Base-by-base conservation (phyloP, 2,113 vertebrate genomes). In the Butorides virescens region DNA sequence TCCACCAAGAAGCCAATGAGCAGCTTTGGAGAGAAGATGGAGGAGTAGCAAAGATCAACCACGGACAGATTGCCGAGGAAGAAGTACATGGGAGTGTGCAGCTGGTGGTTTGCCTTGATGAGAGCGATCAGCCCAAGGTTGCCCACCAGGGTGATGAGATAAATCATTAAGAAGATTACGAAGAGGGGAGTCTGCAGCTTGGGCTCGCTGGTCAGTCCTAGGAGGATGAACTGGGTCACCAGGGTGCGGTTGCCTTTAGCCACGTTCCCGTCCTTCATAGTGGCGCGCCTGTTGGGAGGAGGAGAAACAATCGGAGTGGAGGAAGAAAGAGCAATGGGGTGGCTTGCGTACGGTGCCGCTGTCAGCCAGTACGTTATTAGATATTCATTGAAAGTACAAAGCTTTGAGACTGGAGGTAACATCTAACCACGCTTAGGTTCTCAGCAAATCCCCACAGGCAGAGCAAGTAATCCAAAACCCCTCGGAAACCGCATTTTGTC, bases 21-120 rank as follows among this genome's bases (percentile, higher is more conserved):
- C 86, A 97, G 97, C 84, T 93, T 95, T 30, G 97, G 97, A 8
- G 95, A 85, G 34, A 97, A 97, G 88, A 97, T 67, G 2, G 95
- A 97, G 29, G 97, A 97, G 66, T 97, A 98, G 66, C 96, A 97
- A 76, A 98, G 75, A 22, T 98, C 96, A 1, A 97, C 83, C 9
- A 97, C 63, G 8, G 97, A 97, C 12, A 97, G 92, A 17, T 97
- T 97, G 88, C 91, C 78, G 47, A 98, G 97, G 49, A 98, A 98
- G 83, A 97, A 95, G 53, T 98, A 97, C 96, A 98, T 96, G 67
- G 97, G 94, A 1, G 86, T 95, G 47, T 97, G 97, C 27, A 97
- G 97, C 16, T 4, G 76, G 52, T 32, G 39, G 62, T 66, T 95
- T 15, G 82, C 91, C 55, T 44, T n/a, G 44, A 98, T 97, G 32